Evolutionary conservation across 2,888 invertebrate species (phyloP).

Genomic region (Incurvaria masculella): DNA sequence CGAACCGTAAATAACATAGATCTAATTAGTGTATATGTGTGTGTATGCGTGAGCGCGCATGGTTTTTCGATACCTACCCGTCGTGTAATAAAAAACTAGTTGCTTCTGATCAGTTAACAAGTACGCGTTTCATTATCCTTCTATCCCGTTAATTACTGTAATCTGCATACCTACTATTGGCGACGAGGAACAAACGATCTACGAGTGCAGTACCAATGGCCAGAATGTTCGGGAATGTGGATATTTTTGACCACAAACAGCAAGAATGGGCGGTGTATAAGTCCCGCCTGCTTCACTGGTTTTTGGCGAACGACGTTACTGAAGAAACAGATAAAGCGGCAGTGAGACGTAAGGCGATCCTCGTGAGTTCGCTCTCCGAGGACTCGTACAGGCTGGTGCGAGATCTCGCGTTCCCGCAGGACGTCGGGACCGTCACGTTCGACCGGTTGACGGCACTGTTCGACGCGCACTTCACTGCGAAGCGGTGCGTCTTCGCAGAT

Average conservation of each 20-base stretch:
- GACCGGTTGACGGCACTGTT: slow-evolving; percentile 11
- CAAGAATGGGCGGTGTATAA: slow-evolving; percentile 14
- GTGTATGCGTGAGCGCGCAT: no score
- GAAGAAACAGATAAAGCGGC: slow-evolving; percentile 7
- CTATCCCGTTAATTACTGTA: no score
- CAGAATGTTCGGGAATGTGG: background rate
- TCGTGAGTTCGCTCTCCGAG: slow-evolving; percentile 16
- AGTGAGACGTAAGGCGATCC: slow-evolving; percentile 3
- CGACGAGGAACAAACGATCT: no score
- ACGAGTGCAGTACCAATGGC: background rate
- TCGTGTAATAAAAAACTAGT: no score
- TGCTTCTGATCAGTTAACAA: no score
- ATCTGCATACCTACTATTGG: background rate
- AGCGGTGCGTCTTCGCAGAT: slow-evolving; percentile 11
- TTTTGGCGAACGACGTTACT: slow-evolving; percentile 15
- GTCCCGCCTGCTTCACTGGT: slow-evolving; percentile 14
- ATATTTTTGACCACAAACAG: slow-evolving; percentile 12
- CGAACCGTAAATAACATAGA: no score
- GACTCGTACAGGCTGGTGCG: slow-evolving; percentile 13
- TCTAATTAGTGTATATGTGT: no score
- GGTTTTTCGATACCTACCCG: no score
- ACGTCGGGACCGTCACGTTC: slow-evolving; percentile 12
- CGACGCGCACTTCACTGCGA: slow-evolving; percentile 14
- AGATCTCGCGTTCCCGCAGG: slow-evolving; percentile 16
- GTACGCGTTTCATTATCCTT: no score